phyloP scores from a whole-genome alignment of 2,113 vertebrate species.

The Osmerus mordax region DNA sequence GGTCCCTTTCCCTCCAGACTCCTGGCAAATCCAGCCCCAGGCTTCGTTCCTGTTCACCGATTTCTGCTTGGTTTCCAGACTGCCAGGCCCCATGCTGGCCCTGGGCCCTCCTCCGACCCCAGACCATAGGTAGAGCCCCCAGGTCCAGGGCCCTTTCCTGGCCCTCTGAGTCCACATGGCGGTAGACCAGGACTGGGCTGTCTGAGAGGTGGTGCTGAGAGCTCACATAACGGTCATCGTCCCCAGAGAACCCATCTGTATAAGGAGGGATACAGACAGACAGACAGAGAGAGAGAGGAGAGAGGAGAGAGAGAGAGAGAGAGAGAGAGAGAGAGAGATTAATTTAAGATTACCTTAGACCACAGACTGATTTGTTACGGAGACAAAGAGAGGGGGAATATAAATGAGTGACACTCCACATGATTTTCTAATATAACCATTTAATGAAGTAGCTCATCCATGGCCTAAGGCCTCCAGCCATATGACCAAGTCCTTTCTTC shows the following conservation, averaged over 20 bases:
- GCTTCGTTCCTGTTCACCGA: no score
- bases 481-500: not conserved
- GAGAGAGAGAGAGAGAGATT: no score
- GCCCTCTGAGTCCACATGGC: slow-evolving; percentile 1
- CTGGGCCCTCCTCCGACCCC: not conserved
- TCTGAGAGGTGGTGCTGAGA: not conserved
- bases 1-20: no score
- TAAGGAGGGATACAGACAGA: no score
- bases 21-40: no score
- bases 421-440: not conserved
- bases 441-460: not conserved
- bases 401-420: not conserved
- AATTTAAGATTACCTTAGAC: no score
- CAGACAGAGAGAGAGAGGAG: no score
- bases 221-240: slow-evolving; percentile 22
- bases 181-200: slow-evolving; percentile 7
- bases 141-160: slow-evolving; percentile 15
- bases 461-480: not conserved
- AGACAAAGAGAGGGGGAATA: not conserved
- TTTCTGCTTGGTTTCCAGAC: no score
- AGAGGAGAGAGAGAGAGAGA: no score
- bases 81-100: slow-evolving; percentile 2
- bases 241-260: slow-evolving; percentile 40
- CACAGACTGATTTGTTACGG: not conserved
- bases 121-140: not conserved